Conservation (phyloP, 1,140 invertebrate genomes). For the Ips typographus region DNA sequence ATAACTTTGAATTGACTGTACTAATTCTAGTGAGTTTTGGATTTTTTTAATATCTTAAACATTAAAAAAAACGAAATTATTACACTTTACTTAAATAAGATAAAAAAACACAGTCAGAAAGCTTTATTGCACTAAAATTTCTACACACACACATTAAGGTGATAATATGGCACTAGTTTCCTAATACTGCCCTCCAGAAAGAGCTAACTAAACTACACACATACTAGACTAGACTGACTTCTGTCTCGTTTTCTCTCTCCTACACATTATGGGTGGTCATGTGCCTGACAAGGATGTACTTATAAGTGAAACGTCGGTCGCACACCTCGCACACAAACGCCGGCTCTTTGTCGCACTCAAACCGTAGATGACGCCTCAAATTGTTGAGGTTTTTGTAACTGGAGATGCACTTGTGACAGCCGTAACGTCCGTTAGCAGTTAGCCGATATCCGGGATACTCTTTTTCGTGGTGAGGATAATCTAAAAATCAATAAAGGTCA, state of each 20-base stretch:
- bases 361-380: slow-evolving; percentile 19
- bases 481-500: neutral
- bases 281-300: slow-evolving; percentile 24
- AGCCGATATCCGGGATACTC: slow-evolving; percentile 15
- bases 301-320: slow-evolving; percentile 16
- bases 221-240: no score
- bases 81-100: no score
- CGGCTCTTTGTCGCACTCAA: slow-evolving; percentile 29
- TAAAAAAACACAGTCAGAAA: no score
- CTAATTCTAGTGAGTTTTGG: no score
- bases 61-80: no score
- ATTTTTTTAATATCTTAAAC: no score
- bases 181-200: no score
- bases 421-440: slow-evolving; percentile 21
- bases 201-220: no score
- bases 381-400: slow-evolving; percentile 29
- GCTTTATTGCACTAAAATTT: no score
- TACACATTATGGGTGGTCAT: slow-evolving; percentile 21
- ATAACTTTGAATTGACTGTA: no score
- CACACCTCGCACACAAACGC: slow-evolving; percentile 21
- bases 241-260: neutral
- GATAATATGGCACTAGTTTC: no score
- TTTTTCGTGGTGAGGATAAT: neutral
- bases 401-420: slow-evolving; percentile 19
- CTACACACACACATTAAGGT: no score